Conservation (phyloP, 1,140 invertebrate species). For the Aphelinus atriplicis region DNA sequence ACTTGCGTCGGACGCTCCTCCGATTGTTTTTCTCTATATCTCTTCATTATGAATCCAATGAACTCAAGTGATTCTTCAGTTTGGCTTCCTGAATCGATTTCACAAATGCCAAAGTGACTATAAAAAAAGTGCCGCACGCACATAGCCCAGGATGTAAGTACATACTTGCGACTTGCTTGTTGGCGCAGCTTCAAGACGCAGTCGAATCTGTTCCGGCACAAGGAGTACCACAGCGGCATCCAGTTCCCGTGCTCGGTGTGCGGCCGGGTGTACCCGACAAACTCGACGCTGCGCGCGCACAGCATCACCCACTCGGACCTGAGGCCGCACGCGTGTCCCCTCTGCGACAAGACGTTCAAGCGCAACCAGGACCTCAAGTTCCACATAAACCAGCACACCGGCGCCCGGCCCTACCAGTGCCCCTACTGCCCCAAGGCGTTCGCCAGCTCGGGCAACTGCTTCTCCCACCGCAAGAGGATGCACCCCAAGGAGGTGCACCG, state of each 20-base stretch:
- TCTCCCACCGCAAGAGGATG: constrained; percentile 79
- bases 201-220: constrained; percentile 73
- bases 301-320: constrained; percentile 77
- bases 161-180: background rate
- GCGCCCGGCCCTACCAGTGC: constrained; percentile 83
- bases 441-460: constrained; percentile 81
- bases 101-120: too few species aligned
- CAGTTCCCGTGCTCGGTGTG: constrained; percentile 75
- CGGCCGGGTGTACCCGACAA: constrained; percentile 76
- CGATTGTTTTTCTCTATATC: too few species aligned
- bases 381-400: constrained; percentile 83
- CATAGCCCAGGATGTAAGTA: too few species aligned
- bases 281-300: constrained; percentile 76
- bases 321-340: constrained; percentile 75
- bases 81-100: too few species aligned
- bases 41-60: too few species aligned
- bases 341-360: constrained; percentile 81
- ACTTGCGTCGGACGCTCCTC: too few species aligned
- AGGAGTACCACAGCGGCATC: constrained; percentile 73
- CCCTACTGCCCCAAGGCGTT: constrained; percentile 84
- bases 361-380: constrained; percentile 81
- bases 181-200: constrained; percentile 74
- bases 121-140: too few species aligned
- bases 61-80: too few species aligned
- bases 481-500: constrained; percentile 70